Evolutionary conservation across 1,140 invertebrate genomes (phyloP).

Genomic region (Drosophila bipectinata): DNA sequence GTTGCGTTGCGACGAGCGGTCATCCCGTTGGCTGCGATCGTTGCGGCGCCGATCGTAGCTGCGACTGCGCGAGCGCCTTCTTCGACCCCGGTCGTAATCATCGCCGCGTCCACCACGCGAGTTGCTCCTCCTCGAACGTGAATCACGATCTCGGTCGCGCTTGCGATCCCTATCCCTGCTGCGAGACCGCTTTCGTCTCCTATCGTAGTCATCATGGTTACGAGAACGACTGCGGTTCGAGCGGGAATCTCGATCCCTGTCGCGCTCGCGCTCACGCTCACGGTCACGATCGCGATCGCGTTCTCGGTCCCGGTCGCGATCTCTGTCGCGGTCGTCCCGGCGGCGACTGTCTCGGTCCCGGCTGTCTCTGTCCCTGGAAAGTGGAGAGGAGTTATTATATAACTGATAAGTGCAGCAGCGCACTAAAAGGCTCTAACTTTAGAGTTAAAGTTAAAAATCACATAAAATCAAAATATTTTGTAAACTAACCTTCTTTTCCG

Average conservation of each 20-base stretch:
- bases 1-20: conserved; percentile 81
- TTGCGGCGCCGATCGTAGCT: conserved; percentile 79
- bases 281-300: conserved; percentile 83
- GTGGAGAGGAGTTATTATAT: conserved; percentile 1
- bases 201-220: conserved; percentile 80
- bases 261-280: conserved; percentile 70
- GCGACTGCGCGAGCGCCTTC: conserved; percentile 64
- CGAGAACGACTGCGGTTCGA: conserved; percentile 84
- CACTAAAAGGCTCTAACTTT: background rate
- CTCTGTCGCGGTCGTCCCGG: conserved; percentile 77
- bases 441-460: background rate
- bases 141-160: conserved; percentile 61
- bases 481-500: conserved; percentile 72
- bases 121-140: conserved; percentile 63
- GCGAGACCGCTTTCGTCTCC: conserved; percentile 62
- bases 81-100: conserved; percentile 50
- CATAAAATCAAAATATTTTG: background rate
- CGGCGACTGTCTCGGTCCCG: conserved; percentile 83
- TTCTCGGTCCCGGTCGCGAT: conserved; percentile 45
- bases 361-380: conserved; percentile 61
- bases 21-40: conserved; percentile 78
- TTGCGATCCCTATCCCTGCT: conserved; percentile 79
- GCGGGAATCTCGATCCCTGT: conserved; percentile 78
- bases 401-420: background rate
- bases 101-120: conserved; percentile 50